A percentile compares a stretch with the other conserved stretches of the same genome.
phyloP scores from a whole-genome alignment of 2,888 invertebrate genomes.

The Cheilosia urbana region DNA sequence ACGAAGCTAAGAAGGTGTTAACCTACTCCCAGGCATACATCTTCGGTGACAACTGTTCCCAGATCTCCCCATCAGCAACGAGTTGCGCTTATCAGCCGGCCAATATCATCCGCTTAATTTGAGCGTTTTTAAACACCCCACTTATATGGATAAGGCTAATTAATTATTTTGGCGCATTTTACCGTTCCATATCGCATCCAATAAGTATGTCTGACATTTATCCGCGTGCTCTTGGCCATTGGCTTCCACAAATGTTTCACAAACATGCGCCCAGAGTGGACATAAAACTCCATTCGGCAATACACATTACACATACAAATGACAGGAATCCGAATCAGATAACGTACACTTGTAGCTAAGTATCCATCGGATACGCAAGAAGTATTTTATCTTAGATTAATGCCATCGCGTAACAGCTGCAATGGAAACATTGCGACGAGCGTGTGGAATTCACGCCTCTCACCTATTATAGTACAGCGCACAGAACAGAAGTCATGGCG shows the following conservation, averaged over 20 bases:
- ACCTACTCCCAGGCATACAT: conserved; percentile 23
- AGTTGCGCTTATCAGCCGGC: conserved; percentile 21
- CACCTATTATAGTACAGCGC: conserved; percentile 20
- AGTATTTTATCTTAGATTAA: conserved; percentile 71
- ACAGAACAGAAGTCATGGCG: conserved; percentile 66
- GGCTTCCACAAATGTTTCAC: conserved; percentile 54
- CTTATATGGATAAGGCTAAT: conserved; percentile 47
- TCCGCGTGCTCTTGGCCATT: conserved; percentile 43
- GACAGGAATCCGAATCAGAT: conserved; percentile 72
- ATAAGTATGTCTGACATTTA: conserved; percentile 60
- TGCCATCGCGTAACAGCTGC: conserved; percentile 45
- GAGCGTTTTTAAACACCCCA: conserved; percentile 23
- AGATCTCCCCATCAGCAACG: background rate
- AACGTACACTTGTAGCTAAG: conserved; percentile 57
- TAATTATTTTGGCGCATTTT: conserved; percentile 61
- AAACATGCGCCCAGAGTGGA: conserved; percentile 55
- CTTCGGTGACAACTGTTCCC: background rate
- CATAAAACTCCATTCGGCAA: conserved; percentile 40
- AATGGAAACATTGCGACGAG: conserved; percentile 14
- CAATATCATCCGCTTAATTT: conserved; percentile 35
- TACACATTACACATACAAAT: conserved; percentile 70
- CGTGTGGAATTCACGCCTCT: conserved; percentile 64
- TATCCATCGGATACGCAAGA: conserved; percentile 63
- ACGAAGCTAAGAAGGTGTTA: conserved; percentile 66
- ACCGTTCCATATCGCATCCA: conserved; percentile 62